Evolutionary conservation across 2,797 vertebrate genomes (phyloP).

Genomic region (Spondyliosoma cantharus): DNA sequence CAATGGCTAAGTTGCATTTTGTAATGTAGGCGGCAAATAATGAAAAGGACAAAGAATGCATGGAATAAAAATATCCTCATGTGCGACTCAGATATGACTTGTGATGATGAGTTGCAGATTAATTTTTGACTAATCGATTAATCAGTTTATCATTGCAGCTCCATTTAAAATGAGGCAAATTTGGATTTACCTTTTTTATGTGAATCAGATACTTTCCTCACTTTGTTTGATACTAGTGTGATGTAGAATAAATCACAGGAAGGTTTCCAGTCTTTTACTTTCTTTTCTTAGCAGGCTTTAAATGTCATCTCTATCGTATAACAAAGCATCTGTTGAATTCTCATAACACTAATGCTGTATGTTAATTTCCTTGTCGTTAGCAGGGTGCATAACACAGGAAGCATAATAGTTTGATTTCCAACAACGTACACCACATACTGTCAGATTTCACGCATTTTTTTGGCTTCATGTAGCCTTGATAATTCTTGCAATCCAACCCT

Average conservation of each 20-base stretch:
- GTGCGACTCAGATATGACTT: too few species aligned
- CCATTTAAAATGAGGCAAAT: too few species aligned
- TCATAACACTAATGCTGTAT: background rate
- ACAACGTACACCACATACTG: background rate
- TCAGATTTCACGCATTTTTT: constrained; percentile 9
- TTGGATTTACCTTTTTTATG: too few species aligned
- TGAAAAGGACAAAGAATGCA: too few species aligned
- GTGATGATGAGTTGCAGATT: too few species aligned
- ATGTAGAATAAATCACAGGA: constrained; percentile 1
- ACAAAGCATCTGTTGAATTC: background rate
- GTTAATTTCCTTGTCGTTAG: background rate
- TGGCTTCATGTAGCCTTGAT: background rate
- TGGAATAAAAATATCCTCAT: too few species aligned
- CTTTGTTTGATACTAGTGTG: background rate
- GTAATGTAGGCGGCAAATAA: too few species aligned
- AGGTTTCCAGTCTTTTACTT: background rate
- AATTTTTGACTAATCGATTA: too few species aligned
- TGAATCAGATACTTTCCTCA: background rate
- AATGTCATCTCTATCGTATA: background rate
- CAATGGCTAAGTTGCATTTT: too few species aligned
- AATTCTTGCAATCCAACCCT: constrained; percentile 26
- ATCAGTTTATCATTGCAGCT: too few species aligned
- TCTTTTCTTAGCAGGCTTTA: background rate
- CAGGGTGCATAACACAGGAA: background rate
- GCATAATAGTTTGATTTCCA: constrained; percentile 1